Evolutionary conservation across 2,888 invertebrate genomes (phyloP).

Genomic region (Leistus spinibarbis): DNA sequence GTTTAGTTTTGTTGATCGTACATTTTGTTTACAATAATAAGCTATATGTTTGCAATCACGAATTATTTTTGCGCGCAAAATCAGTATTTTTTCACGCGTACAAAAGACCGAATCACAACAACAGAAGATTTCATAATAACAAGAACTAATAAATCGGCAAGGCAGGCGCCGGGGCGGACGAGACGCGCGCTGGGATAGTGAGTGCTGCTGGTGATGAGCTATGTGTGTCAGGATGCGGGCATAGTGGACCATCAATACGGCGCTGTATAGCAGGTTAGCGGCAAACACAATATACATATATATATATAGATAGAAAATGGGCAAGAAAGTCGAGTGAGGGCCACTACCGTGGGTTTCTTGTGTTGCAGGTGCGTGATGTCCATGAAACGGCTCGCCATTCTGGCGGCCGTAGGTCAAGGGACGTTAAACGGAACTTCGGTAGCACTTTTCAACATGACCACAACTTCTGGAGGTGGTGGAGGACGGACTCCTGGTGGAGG

Average conservation of each 20-base stretch:
- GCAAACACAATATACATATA: neutral
- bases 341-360: no score
- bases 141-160: conserved; percentile 21
- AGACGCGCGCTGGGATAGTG: neutral
- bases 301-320: neutral
- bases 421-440: conserved; percentile 58
- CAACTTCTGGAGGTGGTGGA: conserved; percentile 40
- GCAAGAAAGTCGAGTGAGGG: neutral
- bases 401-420: conserved; percentile 61
- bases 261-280: conserved; percentile 37
- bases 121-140: neutral
- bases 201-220: conserved; percentile 25
- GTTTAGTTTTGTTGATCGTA: neutral
- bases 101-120: neutral
- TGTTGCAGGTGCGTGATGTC: conserved; percentile 66
- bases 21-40: no score
- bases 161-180: neutral
- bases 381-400: conserved; percentile 68
- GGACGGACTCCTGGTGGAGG: conserved; percentile 39
- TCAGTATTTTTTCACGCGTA: neutral
- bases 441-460: conserved; percentile 49
- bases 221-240: conserved; percentile 23
- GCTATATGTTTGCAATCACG: no score
- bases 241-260: conserved; percentile 35
- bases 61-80: no score